Evolutionary conservation across 2,113 vertebrate genomes (phyloP).

Genomic region (Xiphorhynchus elegans): DNA sequence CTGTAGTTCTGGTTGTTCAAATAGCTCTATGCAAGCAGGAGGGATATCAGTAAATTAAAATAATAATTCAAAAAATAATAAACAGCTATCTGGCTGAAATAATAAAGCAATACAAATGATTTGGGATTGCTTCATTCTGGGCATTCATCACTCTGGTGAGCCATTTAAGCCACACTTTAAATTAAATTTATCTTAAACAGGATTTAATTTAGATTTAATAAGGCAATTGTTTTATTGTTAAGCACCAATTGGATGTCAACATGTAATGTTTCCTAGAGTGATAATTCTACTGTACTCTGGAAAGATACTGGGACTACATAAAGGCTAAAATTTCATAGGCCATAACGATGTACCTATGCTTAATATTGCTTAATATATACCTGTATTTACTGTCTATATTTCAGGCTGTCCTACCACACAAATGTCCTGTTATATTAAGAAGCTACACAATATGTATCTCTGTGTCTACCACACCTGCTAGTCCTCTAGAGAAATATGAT

Average conservation of each 20-base stretch:
- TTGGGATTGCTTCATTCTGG: slow-evolving; percentile 7
- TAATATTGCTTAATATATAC: not conserved
- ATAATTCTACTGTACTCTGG: not conserved
- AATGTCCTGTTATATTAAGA: not conserved
- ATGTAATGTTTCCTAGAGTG: not conserved
- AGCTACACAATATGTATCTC: not conserved
- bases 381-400: not conserved
- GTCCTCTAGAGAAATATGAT: slow-evolving; percentile 28
- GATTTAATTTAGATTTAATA: slow-evolving; percentile 65
- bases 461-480: slow-evolving; percentile 8
- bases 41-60: slow-evolving; percentile 28
- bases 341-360: not conserved
- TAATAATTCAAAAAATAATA: slow-evolving; percentile 28
- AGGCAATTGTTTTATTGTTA: slow-evolving; percentile 60
- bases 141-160: slow-evolving; percentile 41
- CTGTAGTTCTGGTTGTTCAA: slow-evolving; percentile 6
- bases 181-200: slow-evolving; percentile 57
- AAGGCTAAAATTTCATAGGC: not conserved
- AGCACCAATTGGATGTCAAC: slow-evolving; percentile 50
- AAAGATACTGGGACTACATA: slow-evolving; percentile 2
- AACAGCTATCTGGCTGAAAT: slow-evolving; percentile 24
- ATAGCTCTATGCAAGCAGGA: not conserved
- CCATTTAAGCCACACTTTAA: slow-evolving; percentile 42
- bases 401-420: not conserved
- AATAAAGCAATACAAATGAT: not conserved